Percentiles rank a stretch among this genome's conserved stretches.
These are phyloP conservation scores for Camelus bactrianus DNA, from an alignment of 2,113 vertebrate genomes.

Conservation along the genomic window DNA sequence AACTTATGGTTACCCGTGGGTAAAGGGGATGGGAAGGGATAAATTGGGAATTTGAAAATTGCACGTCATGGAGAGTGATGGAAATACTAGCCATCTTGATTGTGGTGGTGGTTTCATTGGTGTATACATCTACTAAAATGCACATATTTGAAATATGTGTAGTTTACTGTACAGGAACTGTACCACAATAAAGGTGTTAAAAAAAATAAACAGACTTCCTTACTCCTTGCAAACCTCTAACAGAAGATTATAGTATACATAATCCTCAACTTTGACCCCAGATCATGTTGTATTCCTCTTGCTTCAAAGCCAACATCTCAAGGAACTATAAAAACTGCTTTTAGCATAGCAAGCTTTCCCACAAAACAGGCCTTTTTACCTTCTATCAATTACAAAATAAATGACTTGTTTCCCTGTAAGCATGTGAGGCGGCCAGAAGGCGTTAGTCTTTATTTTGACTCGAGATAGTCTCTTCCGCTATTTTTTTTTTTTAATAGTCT, in stretches of 20 bases:
- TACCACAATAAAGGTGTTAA: too few relatives aligned
- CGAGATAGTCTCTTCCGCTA: not conserved
- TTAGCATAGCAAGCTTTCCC: conserved; percentile 1
- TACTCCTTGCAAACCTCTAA: not conserved
- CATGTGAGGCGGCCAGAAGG: not conserved
- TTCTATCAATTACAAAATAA: not conserved
- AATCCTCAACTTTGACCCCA: not conserved
- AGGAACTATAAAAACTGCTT: not conserved
- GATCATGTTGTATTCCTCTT: not conserved
- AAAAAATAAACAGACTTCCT: not conserved
- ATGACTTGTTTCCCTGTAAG: not conserved
- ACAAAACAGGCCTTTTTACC: not conserved
- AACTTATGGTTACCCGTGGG: too few relatives aligned
- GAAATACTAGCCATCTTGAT: too few relatives aligned
- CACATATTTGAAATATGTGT: too few relatives aligned
- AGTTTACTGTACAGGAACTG: too few relatives aligned
- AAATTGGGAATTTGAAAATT: too few relatives aligned
- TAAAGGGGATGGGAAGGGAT: too few relatives aligned
- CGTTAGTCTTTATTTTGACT: not conserved
- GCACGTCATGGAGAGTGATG: too few relatives aligned
- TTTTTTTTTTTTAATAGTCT: not conserved
- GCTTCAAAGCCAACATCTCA: not conserved
- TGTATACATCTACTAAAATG: too few relatives aligned
- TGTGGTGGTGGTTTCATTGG: too few relatives aligned
- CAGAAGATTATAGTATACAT: not conserved